Evolutionary conservation across 2,113 vertebrate species (phyloP).

Genomic region (Morphnarchus princeps): DNA sequence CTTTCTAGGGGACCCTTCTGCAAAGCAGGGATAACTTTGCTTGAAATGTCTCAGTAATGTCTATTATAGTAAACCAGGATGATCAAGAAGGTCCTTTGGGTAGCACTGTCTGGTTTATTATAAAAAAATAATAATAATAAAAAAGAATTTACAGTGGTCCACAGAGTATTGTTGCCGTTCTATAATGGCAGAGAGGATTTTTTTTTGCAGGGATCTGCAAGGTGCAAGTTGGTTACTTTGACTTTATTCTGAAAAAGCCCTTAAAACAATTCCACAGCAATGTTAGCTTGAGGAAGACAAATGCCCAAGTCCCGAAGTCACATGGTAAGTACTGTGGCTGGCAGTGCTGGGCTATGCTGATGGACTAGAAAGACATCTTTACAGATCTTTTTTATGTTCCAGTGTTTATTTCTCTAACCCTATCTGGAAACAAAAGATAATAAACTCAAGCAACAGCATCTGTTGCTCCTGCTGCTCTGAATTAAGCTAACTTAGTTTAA

Average conservation of each 20-base stretch:
- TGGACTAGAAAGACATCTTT: not conserved
- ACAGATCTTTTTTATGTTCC: not conserved
- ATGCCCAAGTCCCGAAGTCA: not conserved
- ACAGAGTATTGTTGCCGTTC: not conserved
- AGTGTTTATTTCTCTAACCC: conserved; percentile 54
- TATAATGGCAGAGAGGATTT: not conserved
- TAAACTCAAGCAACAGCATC: conserved; percentile 54
- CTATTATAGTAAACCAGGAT: not conserved
- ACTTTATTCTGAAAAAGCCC: not conserved
- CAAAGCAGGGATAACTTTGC: not conserved
- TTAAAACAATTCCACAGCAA: not conserved
- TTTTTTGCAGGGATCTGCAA: not conserved
- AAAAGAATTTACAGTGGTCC: not conserved
- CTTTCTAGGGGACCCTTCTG: not conserved
- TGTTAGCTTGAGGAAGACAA: not conserved
- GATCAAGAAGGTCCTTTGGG: not conserved
- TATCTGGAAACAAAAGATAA: conserved; percentile 54
- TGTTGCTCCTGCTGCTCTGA: conserved; percentile 65
- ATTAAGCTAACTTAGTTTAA: conserved; percentile 67
- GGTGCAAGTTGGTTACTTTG: not conserved
- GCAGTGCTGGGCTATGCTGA: not conserved
- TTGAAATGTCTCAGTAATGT: not conserved
- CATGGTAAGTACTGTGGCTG: not conserved
- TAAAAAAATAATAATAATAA: not conserved
- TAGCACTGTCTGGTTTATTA: not conserved